Conservation (phyloP, 2,113 vertebrate genomes). For the Monopterus albus region DNA sequence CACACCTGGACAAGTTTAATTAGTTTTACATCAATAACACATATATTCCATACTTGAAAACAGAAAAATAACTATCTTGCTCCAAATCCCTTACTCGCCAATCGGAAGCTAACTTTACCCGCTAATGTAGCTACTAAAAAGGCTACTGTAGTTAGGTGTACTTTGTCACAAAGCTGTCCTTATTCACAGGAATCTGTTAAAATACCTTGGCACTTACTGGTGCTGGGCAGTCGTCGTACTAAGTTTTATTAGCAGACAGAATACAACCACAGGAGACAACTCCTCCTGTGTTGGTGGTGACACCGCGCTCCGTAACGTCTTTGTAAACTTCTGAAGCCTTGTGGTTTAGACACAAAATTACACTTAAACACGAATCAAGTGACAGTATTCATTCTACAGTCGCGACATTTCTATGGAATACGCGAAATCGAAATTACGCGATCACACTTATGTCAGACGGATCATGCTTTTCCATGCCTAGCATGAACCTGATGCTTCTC, state of each 20-base stretch:
- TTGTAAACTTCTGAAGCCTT: background rate
- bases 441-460: background rate
- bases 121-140: too few relatives aligned
- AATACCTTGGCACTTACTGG: too few relatives aligned
- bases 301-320: background rate
- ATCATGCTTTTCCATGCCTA: background rate
- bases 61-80: background rate
- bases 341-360: background rate
- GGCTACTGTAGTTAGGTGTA: too few relatives aligned
- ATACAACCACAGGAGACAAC: background rate
- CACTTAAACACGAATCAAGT: background rate
- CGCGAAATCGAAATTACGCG: background rate
- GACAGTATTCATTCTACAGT: background rate
- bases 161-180: too few relatives aligned
- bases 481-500: constrained; percentile 1
- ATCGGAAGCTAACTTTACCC: too few relatives aligned
- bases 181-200: too few relatives aligned
- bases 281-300: background rate
- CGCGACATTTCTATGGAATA: background rate
- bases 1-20: too few relatives aligned
- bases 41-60: too few relatives aligned
- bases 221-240: background rate
- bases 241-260: background rate
- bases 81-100: too few relatives aligned
- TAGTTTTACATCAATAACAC: too few relatives aligned